Conservation (phyloP, 35 echinoderm and acorn worm genomes). For the Ptychodera flava region DNA sequence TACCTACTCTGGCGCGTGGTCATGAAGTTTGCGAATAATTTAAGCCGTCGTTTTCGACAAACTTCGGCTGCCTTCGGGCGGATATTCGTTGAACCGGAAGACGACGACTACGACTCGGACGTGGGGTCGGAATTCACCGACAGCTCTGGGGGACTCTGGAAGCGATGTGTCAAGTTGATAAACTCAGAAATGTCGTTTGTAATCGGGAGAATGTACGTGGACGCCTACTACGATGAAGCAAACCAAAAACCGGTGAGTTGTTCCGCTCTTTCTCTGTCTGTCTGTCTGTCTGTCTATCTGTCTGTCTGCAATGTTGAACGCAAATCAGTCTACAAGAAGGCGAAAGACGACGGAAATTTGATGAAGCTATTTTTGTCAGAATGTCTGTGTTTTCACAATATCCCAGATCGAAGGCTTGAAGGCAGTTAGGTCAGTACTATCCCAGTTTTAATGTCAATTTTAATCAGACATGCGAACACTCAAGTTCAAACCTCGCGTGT, state of each 20-base stretch:
- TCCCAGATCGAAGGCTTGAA: too few relatives aligned
- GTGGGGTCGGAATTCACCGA: constrained; percentile 38
- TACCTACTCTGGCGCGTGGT: constrained; percentile 72
- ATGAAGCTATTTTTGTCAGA: too few relatives aligned
- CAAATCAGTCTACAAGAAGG: too few relatives aligned
- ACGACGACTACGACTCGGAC: constrained; percentile 32
- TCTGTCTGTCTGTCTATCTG: too few relatives aligned
- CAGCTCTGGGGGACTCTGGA: constrained; percentile 32
- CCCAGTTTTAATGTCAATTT: too few relatives aligned
- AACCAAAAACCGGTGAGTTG: background rate
- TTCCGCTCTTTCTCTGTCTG: too few relatives aligned
- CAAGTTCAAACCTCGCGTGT: too few relatives aligned
- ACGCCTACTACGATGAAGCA: background rate
- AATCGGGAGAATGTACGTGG: constrained; percentile 72
- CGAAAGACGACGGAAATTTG: too few relatives aligned
- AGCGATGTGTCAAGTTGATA: constrained; percentile 44
- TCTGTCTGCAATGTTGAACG: too few relatives aligned
- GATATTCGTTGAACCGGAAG: constrained; percentile 12
- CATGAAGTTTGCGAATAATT: constrained; percentile 19
- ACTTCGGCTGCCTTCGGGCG: background rate
- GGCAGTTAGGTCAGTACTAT: too few relatives aligned
- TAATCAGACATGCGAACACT: too few relatives aligned
- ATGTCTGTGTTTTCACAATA: too few relatives aligned
- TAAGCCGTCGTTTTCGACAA: constrained; percentile 40
- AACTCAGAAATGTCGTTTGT: constrained; percentile 56